Base-by-base conservation (phyloP, 1,140 invertebrate genomes). In the Parasteatoda tepidariorum region DNA sequence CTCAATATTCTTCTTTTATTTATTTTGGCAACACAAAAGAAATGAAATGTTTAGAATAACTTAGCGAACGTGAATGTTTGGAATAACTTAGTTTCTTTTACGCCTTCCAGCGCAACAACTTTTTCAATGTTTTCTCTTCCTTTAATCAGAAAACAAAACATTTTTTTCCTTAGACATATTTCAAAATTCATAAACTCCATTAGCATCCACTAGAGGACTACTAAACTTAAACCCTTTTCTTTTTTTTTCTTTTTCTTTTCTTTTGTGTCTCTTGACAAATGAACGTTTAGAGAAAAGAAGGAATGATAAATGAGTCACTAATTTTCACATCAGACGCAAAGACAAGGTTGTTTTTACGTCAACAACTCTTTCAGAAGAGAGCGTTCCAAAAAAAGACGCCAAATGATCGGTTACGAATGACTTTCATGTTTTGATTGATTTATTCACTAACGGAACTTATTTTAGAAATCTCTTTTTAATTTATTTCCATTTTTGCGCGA, bases 241-340 rank as follows among this genome's bases (percentile, higher is more conserved):
- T 59, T 33, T 33, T 30, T 55, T 74, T 22, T 34, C 31, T 48
- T 41, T 30, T 57, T 57, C 28, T 15, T 7, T 59, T 59, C 61
- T 61, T 61, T n/a, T 31, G 31, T 64, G 31, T 71, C 73, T 13
- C 34, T 64, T 76, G 73, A 76, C 73, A 76, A 76, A 76, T 76
- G 73, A 76, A 76, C 31, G 73, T 64, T 76, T 76, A 26, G 24
- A 5, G 31, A 9, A 18, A 48, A 18, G 18, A 18, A 48, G 38
- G 9, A n/a, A 59, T 78, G 75, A 78, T 78, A 78, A 78, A 78
- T 78, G 75, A 78, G 75, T 78, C 62, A 78, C 75, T 78, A 78
- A 78, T 78, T 78, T 78, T 78, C 75, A 41, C 75, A 78, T 78
- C 75, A 78, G 33, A 34, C 34, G 13, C 22, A 38, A 22, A n/a